Evolutionary conservation across 2,888 invertebrate genomes (phyloP).

Genomic region (Spicauda simplicius): DNA sequence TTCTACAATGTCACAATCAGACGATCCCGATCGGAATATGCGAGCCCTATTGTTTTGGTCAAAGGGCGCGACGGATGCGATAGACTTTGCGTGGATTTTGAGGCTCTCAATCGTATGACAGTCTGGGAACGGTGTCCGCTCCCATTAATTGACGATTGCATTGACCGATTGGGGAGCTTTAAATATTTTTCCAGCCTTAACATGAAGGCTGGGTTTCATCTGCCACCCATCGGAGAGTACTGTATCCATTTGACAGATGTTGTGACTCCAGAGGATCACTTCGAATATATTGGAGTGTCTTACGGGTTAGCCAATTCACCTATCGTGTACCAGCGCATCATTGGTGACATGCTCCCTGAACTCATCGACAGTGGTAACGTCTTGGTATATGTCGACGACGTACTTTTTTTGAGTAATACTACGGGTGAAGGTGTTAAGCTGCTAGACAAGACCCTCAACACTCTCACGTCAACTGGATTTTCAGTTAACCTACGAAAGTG

Average conservation of each 20-base stretch:
- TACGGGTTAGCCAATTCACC: constrained; percentile 40
- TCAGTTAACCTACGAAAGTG: constrained; percentile 43
- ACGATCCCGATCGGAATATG: constrained; percentile 41
- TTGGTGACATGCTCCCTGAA: constrained; percentile 33
- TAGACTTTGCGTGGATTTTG: constrained; percentile 39
- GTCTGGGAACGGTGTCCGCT: constrained; percentile 36
- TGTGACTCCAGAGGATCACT: too few relatives aligned
- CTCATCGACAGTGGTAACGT: constrained; percentile 37
- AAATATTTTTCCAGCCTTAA: constrained; percentile 16
- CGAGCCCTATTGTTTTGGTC: too few relatives aligned
- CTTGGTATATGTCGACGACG: constrained; percentile 42
- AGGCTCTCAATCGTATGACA: constrained; percentile 36
- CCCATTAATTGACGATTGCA: constrained; percentile 38
- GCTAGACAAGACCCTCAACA: constrained; percentile 34
- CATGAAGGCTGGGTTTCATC: constrained; percentile 37
- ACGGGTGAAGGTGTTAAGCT: constrained; percentile 34
- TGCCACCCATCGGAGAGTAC: constrained; percentile 25
- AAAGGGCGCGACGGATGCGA: constrained; percentile 42
- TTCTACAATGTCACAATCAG: constrained; percentile 40
- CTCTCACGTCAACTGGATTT: constrained; percentile 41
- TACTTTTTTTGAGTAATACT: constrained; percentile 36
- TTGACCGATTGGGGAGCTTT: constrained; percentile 27
- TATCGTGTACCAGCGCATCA: too few relatives aligned
- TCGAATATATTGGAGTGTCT: constrained; percentile 38
- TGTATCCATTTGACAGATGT: constrained; percentile 24